These are phyloP conservation scores for Trichogramma pretiosum DNA, from an alignment of 1,140 invertebrate genomes.

Conservation along the genomic window DNA sequence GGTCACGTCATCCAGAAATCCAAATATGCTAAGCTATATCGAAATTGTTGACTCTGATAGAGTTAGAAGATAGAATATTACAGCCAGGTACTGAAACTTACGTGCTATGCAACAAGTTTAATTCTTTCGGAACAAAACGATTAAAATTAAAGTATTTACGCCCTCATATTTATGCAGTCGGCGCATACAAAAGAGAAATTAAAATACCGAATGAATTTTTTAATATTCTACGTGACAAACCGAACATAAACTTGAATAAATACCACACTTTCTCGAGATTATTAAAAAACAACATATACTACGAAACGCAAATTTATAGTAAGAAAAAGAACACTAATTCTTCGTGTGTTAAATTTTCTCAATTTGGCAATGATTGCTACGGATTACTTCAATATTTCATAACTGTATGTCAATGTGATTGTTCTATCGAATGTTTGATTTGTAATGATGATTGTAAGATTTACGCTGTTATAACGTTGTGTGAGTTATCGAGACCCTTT, in stretches of 20 bases:
- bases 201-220: background rate
- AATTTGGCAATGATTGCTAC: background rate
- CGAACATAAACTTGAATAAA: background rate
- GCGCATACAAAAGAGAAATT: no score
- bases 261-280: background rate
- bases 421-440: background rate
- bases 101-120: background rate
- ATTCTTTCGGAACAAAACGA: background rate
- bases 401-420: background rate
- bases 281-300: background rate
- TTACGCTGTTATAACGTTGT: background rate
- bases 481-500: background rate
- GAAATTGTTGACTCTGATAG: background rate
- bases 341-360: background rate
- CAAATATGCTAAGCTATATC: constrained; percentile 5
- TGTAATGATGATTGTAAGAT: background rate
- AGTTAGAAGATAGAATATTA: background rate
- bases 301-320: background rate
- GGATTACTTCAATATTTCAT: background rate
- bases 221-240: background rate
- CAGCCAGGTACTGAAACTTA: background rate
- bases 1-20: constrained; percentile 6
- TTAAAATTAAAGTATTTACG: background rate
- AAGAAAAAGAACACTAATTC: background rate
- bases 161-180: background rate